phyloP scores from a whole-genome alignment of 2,797 vertebrate genomes.

The Aldrovandia affinis region DNA sequence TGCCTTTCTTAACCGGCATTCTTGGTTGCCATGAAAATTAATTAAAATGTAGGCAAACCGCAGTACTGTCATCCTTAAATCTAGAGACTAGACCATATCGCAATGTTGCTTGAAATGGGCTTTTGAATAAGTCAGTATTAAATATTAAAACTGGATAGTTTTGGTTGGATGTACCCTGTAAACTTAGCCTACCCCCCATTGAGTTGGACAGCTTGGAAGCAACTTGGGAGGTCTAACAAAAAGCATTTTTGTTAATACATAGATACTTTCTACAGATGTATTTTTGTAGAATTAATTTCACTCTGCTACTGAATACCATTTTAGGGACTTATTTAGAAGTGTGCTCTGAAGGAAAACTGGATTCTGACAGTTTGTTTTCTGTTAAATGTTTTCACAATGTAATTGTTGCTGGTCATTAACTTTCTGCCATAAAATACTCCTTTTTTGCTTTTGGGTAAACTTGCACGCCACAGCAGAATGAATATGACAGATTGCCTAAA shows the following conservation, averaged over 20 bases:
- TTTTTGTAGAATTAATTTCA: background rate
- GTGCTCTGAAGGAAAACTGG: background rate
- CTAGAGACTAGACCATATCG: background rate
- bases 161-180: constrained; percentile 8
- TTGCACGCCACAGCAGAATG: background rate
- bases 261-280: constrained; percentile 6
- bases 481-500: no score
- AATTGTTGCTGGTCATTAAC: background rate
- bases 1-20: background rate
- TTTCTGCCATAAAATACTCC: background rate
- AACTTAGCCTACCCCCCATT: background rate
- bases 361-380: no score
- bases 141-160: constrained; percentile 6
- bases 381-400: background rate
- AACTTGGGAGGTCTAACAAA: constrained; percentile 15
- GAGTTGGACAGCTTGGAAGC: constrained; percentile 6
- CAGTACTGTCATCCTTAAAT: background rate
- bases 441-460: no score
- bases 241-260: background rate
- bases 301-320: background rate
- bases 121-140: constrained; percentile 8
- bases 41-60: background rate
- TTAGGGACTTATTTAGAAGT: background rate
- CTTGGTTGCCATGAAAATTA: background rate
- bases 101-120: background rate